phyloP scores from a whole-genome alignment of 2,113 vertebrate genomes.

The Actinemys pallida region DNA sequence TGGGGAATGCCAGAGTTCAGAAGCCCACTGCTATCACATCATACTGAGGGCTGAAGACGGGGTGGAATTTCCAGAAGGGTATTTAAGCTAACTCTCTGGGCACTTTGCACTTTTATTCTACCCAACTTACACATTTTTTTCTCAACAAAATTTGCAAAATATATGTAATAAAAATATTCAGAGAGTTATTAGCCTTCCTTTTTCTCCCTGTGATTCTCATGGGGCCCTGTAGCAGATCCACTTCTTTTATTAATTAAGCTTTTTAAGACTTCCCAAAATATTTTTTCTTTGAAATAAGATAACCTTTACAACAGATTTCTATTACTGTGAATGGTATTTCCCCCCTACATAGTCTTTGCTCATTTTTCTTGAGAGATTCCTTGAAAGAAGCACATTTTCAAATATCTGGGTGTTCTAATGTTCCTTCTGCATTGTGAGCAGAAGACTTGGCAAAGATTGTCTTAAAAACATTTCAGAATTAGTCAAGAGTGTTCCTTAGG shows the following conservation, averaged over 20 bases:
- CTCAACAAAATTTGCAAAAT: background rate
- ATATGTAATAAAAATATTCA: background rate
- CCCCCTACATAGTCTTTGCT: background rate
- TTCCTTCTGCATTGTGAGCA: background rate
- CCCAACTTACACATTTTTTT: background rate
- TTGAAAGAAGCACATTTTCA: background rate
- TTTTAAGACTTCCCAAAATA: background rate
- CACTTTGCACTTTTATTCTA: background rate
- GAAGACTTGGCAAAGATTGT: background rate
- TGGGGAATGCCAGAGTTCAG: background rate
- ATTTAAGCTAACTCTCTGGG: background rate
- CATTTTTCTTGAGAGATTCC: background rate
- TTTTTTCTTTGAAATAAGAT: background rate
- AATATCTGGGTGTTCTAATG: background rate
- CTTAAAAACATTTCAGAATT: background rate
- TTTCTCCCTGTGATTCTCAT: background rate
- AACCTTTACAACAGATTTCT: background rate
- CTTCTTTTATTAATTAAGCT: background rate
- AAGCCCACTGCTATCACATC: background rate
- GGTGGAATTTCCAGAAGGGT: background rate
- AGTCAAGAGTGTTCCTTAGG: background rate
- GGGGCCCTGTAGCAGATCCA: background rate
- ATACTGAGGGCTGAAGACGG: background rate
- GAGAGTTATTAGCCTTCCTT: too few species aligned
- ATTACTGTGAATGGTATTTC: too few species aligned